Evolutionary conservation across 2,113 vertebrate species (phyloP), one percentile per base, ranked within the genome.

Genomic region (Chroicocephalus ridibundus): DNA sequence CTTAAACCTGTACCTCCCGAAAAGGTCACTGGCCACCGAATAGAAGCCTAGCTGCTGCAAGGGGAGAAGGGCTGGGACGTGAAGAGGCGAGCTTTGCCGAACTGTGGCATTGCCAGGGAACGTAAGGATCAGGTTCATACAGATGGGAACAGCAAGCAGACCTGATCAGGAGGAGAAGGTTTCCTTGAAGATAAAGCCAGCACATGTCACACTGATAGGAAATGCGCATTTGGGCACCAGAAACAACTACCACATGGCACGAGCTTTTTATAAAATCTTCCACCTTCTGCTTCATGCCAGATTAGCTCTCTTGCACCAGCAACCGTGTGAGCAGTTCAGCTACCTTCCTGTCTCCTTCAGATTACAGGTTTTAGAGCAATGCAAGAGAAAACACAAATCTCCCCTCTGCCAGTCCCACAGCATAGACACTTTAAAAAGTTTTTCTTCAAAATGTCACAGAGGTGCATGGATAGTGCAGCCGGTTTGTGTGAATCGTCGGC

Each of bases 261-360:
- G 32, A 91, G 84, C 38, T 93, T 94, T 95, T 93, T 77, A 80
- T 80, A 90, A 95, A 94, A 58, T 69, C 70, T 80, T 82, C 54
- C 54, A 76, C 86, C 57, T 96, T 85, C 91, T 93, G 62, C 24
- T 6, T 81, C 77, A 77, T 38, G 84, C 49, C 66, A 93, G 64
- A 89, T 88, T 82, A 96, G 82, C 29, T 58, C 17, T 46, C 84
- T 80, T 77, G 71, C 44, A 87, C 38, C 42, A 82, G 40, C 71
- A 91, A 86, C 0, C 25, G 36, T 15, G 9, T 38, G 58, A 96
- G 75, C 69, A 81, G 57, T 49, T 78, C 90, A 71, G 64, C 42
- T 65, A 77, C 81, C 26, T 80, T 82, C 58, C 89, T 84, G 42
- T 40, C 71, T 80, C 78, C 66, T 84, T 82, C 90, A 84, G 79